phyloP scores from a whole-genome alignment of 92 coral and sea anemone genomes.

The Virgularia gustaviana region DNA sequence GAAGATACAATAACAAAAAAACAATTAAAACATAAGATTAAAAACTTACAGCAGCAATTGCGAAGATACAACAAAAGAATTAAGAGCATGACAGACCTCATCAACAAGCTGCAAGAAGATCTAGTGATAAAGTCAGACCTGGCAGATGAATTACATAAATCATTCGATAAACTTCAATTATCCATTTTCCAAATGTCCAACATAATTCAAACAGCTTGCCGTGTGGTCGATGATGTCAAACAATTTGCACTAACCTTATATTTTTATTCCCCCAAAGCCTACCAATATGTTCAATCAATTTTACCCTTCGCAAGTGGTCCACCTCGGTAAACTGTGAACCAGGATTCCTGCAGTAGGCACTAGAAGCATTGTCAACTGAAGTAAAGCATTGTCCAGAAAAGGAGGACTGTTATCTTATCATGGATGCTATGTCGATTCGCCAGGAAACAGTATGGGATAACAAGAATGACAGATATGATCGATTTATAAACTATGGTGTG shows the following conservation, averaged over 20 bases:
- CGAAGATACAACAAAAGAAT: background rate
- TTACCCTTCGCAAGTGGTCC: background rate
- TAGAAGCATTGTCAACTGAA: background rate
- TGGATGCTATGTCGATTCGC: background rate
- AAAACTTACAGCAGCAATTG: constrained; percentile 21
- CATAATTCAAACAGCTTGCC: background rate
- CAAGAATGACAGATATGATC: background rate
- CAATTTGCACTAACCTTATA: background rate
- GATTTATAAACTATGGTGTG: background rate
- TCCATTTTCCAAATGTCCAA: constrained; percentile 2
- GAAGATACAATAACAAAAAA: background rate
- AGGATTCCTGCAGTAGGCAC: background rate
- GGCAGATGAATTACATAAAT: background rate
- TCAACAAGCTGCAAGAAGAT: background rate
- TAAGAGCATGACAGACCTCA: background rate
- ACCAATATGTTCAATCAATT: constrained; percentile 1
- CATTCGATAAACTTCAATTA: background rate
- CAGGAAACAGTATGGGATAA: background rate
- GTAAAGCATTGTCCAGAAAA: background rate
- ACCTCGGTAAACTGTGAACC: background rate
- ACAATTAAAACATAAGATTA: background rate
- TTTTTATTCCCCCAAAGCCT: constrained; percentile 4
- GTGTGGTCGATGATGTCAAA: constrained; percentile 1
- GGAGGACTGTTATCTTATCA: background rate
- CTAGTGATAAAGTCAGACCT: background rate